A percentile compares a stretch with the other conserved stretches of the same genome.
Evolutionary conservation across 2,888 invertebrate species (phyloP).

Genomic region (Auanema sp.): DNA sequence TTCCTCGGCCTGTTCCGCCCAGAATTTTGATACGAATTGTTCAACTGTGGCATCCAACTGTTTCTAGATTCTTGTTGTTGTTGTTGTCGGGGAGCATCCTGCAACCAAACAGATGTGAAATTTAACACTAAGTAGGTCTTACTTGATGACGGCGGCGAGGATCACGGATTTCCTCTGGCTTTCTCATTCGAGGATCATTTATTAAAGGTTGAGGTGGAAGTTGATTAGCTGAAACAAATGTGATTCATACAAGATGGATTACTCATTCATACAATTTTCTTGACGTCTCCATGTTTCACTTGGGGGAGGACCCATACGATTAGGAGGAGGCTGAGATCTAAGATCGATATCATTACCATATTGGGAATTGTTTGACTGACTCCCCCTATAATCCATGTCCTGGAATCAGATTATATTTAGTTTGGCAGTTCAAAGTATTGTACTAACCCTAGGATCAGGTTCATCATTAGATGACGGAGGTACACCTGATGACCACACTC

Average conservation of each 20-base stretch:
- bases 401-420: too few species aligned
- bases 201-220: conserved; percentile 15
- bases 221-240: conserved; percentile 5
- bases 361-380: too few species aligned
- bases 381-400: too few species aligned
- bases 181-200: conserved; percentile 15
- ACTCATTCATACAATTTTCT: conserved; percentile 8
- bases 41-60: conserved; percentile 29
- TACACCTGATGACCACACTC: conserved; percentile 3
- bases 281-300: background rate
- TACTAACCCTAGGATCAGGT: background rate
- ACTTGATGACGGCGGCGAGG: conserved; percentile 17
- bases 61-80: conserved; percentile 6
- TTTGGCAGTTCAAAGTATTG: too few species aligned
- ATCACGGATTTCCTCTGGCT: conserved; percentile 16
- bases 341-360: too few species aligned
- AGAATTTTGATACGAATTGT: background rate
- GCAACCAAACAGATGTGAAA: conserved; percentile 11
- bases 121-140: background rate
- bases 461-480: background rate
- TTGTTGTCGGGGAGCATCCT: background rate
- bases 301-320: conserved; percentile 4
- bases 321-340: too few species aligned
- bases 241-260: background rate
- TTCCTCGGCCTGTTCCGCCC: too few species aligned